A percentile compares a stretch with the other conserved stretches of the same genome.
phyloP scores from a whole-genome alignment of 2,888 invertebrate genomes.

The Lepeophtheirus nordmannii region DNA sequence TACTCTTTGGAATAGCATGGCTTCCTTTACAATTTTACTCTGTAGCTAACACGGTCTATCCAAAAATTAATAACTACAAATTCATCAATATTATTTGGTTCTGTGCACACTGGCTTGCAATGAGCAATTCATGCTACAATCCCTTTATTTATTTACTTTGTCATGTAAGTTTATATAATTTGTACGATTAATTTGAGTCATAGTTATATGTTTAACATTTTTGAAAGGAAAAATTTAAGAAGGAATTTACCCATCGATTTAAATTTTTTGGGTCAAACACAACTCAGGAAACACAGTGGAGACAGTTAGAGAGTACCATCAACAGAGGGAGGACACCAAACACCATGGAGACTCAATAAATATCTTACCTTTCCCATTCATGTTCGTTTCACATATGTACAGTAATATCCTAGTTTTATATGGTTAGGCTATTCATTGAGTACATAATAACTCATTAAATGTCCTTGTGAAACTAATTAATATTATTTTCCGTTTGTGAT shows the following conservation, averaged over 20 bases:
- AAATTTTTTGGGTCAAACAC: neutral
- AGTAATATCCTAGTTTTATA: no score
- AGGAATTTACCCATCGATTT: slow-evolving; percentile 56
- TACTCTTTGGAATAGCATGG: slow-evolving; percentile 4
- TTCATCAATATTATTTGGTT: slow-evolving; percentile 74
- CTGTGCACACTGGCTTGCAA: slow-evolving; percentile 60
- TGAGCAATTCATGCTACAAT: slow-evolving; percentile 72
- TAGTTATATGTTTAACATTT: neutral
- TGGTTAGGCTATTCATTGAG: no score
- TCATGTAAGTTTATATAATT: slow-evolving; percentile 48
- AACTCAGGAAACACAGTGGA: neutral
- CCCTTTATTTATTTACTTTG: slow-evolving; percentile 79
- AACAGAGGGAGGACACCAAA: neutral
- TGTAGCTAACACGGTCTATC: neutral
- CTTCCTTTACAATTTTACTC: slow-evolving; percentile 19
- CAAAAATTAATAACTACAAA: slow-evolving; percentile 43
- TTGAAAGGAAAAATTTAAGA: slow-evolving; percentile 56
- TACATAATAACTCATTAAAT: no score
- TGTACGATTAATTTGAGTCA: neutral
- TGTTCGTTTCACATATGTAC: no score
- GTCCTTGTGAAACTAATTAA: no score
- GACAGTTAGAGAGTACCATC: slow-evolving; percentile 1
- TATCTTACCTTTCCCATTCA: neutral
- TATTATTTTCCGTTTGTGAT: no score
- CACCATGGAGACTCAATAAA: neutral